Percentiles rank a stretch among this genome's conserved stretches.
phyloP scores from a whole-genome alignment of 2,888 invertebrate species.

The Terebella lapidaria region DNA sequence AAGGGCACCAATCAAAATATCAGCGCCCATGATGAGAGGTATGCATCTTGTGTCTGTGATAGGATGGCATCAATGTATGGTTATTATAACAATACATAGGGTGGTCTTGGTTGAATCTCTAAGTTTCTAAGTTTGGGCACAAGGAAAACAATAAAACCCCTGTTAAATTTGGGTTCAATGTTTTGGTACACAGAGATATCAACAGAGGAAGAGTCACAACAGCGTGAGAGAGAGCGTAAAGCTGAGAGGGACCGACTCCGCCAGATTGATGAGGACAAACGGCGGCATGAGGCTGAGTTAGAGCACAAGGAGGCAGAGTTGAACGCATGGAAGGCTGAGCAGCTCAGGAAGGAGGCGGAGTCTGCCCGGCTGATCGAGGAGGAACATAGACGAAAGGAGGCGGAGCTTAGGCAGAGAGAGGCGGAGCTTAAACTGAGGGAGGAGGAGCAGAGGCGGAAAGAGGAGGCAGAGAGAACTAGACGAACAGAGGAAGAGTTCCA shows the following conservation, averaged over 20 bases:
- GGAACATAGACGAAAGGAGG: background rate
- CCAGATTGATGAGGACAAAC: background rate
- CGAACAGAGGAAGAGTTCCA: background rate
- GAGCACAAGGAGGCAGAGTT: conserved; percentile 2
- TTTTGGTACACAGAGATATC: too few species aligned
- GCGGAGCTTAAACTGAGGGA: background rate
- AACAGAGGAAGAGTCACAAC: too few species aligned
- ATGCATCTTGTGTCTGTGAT: too few species aligned
- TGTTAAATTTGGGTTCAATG: too few species aligned
- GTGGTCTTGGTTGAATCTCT: too few species aligned
- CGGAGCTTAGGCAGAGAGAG: background rate
- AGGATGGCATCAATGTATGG: too few species aligned
- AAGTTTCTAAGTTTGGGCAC: too few species aligned
- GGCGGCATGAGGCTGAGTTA: background rate
- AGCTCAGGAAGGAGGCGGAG: background rate
- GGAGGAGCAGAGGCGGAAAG: background rate
- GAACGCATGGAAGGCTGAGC: background rate
- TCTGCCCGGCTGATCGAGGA: background rate
- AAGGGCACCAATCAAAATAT: too few species aligned
- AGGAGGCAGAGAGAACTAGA: background rate
- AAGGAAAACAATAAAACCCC: too few species aligned
- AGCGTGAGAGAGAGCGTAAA: background rate
- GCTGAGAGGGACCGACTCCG: background rate
- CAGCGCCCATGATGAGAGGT: too few species aligned
- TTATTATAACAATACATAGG: too few species aligned